phyloP scores from a whole-genome alignment of 2,113 vertebrate genomes.

The Marmota flaviventris region DNA sequence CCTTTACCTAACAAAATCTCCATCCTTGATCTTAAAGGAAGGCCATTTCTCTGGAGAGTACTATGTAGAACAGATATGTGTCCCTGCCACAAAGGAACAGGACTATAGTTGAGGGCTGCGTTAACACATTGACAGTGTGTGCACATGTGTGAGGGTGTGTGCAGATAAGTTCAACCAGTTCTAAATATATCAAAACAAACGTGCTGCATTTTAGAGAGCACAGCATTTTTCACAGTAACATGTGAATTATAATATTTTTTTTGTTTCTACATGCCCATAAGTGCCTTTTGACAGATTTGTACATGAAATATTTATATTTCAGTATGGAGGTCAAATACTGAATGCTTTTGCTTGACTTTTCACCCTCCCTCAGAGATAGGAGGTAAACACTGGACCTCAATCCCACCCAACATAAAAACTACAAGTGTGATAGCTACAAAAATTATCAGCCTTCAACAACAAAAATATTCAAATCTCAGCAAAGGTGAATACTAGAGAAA shows the following conservation, averaged over 20 bases:
- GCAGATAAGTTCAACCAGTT: neutral
- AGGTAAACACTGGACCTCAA: neutral
- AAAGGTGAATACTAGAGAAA: neutral
- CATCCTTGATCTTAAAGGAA: neutral
- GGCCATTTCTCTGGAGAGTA: neutral
- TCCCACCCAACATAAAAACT: neutral
- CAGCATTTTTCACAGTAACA: neutral
- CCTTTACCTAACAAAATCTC: neutral
- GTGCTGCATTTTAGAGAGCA: neutral
- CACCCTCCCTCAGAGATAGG: neutral
- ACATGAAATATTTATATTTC: neutral
- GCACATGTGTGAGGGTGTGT: neutral
- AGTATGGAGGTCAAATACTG: neutral
- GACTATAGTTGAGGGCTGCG: neutral
- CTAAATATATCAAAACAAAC: neutral
- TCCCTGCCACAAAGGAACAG: neutral
- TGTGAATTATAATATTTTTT: neutral
- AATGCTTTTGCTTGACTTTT: neutral
- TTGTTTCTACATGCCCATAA: neutral
- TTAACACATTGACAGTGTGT: neutral
- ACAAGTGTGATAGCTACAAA: neutral
- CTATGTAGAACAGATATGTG: neutral
- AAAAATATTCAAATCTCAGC: neutral
- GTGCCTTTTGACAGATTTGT: neutral
- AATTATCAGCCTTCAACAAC: neutral